Base-by-base conservation (phyloP, 2,797 vertebrate species). In the Pseudomugil tenellus region DNA sequence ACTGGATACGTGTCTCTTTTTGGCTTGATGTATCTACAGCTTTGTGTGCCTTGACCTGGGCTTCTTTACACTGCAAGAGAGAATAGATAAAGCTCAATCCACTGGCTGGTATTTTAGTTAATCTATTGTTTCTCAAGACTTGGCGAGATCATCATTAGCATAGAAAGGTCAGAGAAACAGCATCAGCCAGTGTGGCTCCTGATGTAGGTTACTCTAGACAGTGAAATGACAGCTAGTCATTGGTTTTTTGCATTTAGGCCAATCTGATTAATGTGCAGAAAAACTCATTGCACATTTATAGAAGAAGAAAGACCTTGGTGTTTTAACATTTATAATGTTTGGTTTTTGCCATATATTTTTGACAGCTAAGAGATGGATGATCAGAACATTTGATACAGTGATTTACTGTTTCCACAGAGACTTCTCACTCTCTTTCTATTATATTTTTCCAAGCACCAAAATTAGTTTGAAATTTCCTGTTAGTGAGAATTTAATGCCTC, bases 71-170 rank as follows among this genome's bases (percentile, higher is more conserved):
- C 37, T 14, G 49, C 60, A 74, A 70, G 58, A 57, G 26, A 52
- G 59, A 78, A 60, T 10, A 84, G 90, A 92, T 89, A 91, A 89
- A 74, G 65, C 71, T 28, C 56, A 69, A 82, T 83, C 84, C 46
- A 52, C 73, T 73, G 84, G 79, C 73, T 91, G 90, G 88, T 91
- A 90, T 91, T 90, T 91, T 67, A 69, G 75, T 49, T 64, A 31
- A 65, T 85, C 71, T 81, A 71, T 85, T 89, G 68, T 91, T 73
- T 67, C 67, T 61, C 58, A 21, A 28, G 65, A 60, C 79, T 68
- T 67, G 63, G 52, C 25, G 6, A 73, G 81, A 90, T 87, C 55
- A 49, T 62, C 71, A 81, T 83, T 84, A 75, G 63, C 56, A 59
- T 29, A 37, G 77, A 93, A 93, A 92, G 92, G 91, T 92, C 91